Conservation (phyloP, 2,797 vertebrate species). For the Peromyscus attwateri region DNA sequence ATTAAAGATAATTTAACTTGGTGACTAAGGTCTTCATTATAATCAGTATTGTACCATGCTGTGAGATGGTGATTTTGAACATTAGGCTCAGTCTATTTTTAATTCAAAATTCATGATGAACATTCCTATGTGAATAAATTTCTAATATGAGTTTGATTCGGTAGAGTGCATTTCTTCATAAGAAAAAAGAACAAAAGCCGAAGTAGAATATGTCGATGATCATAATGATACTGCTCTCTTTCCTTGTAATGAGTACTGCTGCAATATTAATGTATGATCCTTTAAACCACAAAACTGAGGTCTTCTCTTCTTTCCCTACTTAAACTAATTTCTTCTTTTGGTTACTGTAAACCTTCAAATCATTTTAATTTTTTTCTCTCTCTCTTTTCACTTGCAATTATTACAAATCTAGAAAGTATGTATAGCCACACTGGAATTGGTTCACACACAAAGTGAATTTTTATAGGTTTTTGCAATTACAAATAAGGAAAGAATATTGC, state of each 20-base stretch:
- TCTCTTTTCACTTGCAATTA: neutral
- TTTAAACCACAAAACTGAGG: neutral
- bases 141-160: constrained; percentile 56
- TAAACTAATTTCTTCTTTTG: neutral
- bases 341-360: neutral
- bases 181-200: constrained; percentile 40
- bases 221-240: neutral
- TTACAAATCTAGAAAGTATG: neutral
- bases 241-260: neutral
- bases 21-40: constrained; percentile 54
- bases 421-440: neutral
- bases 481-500: neutral
- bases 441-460: neutral
- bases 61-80: constrained; percentile 58
- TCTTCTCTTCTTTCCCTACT: neutral
- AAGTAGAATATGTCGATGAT: neutral
- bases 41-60: constrained; percentile 46
- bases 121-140: constrained; percentile 37
- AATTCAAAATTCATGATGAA: constrained; percentile 70
- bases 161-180: neutral
- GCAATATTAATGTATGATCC: neutral
- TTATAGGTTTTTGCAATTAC: neutral
- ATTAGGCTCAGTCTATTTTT: constrained; percentile 67
- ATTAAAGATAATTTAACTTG: constrained; percentile 71
- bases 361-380: neutral